Base-by-base conservation (phyloP, 2,113 vertebrate species). In the Sorex fumeus region DNA sequence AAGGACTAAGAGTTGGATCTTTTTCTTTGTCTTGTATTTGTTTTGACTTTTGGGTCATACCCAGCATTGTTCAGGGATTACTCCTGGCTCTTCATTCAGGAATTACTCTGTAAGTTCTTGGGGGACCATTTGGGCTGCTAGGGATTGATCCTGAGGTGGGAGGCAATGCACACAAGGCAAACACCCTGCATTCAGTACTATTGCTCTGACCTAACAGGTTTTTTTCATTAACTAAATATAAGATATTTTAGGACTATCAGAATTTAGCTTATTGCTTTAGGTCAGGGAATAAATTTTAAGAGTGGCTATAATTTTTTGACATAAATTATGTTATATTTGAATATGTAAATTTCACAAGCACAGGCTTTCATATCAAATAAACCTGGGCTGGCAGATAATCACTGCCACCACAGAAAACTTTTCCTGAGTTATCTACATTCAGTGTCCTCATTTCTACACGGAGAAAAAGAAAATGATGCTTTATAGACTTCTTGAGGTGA, bases 191-290 rank as follows among this genome's bases (percentile, higher is more conserved):
- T 18, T 11, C 9, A 11, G 53, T 11, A 18, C 53, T 57, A 57
- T 57, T 18, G 18, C 18, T 9, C 18, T 18, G 18, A 57, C 53
- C 53, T n/a, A n/a, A n/a, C n/a, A n/a, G n/a, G n/a, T n/a, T n/a
- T n/a, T n/a, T n/a, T n/a, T n/a, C n/a, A n/a, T n/a, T n/a, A n/a
- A n/a, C n/a, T n/a, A n/a, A n/a, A n/a, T 93, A 11, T 45, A 8
- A 43, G 5, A n/a, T 47, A 57, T n/a, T 74, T 57, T 69, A 32
- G 3, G 13, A 70, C 18, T 79, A 70, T 80, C 21, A 75, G 75
- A 92, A 92, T 69, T 76, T 53, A 60, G 40, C 84, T 64, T 62
- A 60, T 69, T 40, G 70, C 50, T 16, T 81, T 40, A 76, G 47
- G 36, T 81, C 6, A 43, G n/a, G 78, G 66, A 88, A 23, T 75